Evolutionary conservation across 2,797 vertebrate species (phyloP).

Genomic region (Rhodeus uyekii): DNA sequence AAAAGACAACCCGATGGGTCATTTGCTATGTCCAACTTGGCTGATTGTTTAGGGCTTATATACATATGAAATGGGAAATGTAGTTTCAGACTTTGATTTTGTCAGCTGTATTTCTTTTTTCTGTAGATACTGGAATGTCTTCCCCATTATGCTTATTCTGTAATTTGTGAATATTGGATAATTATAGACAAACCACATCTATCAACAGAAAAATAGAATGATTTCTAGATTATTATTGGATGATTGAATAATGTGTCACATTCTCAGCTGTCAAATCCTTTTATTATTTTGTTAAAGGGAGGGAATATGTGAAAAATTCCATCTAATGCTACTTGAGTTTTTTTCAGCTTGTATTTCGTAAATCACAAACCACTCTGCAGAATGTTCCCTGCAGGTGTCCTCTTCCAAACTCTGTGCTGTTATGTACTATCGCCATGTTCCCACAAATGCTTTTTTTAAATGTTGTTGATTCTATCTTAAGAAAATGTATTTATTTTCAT

Average conservation of each 20-base stretch:
- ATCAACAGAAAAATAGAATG: neutral
- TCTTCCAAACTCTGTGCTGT: conserved; percentile 36
- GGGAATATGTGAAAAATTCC: neutral
- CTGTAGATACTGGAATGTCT: conserved; percentile 1
- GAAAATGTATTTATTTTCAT: conserved; percentile 86
- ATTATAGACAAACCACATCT: neutral
- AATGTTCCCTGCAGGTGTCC: conserved; percentile 33
- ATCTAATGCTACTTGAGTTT: conserved; percentile 13
- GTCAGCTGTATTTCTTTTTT: neutral
- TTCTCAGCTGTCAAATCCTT: neutral
- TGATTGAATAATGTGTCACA: neutral
- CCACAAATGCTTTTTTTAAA: conserved; percentile 71
- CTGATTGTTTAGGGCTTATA: conserved; percentile 5
- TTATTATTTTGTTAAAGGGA: neutral
- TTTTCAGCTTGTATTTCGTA: conserved; percentile 2
- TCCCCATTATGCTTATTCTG: neutral
- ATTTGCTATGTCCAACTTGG: conserved; percentile 27
- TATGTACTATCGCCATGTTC: conserved; percentile 48
- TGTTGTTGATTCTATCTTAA: conserved; percentile 84
- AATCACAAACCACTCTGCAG: conserved; percentile 16
- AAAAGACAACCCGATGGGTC: conserved; percentile 1
- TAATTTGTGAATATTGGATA: neutral
- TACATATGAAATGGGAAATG: neutral
- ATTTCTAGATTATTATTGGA: neutral
- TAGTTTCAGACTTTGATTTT: neutral